Evolutionary conservation across 2,113 vertebrate genomes (phyloP).

Genomic region (Parotia lawesii): DNA sequence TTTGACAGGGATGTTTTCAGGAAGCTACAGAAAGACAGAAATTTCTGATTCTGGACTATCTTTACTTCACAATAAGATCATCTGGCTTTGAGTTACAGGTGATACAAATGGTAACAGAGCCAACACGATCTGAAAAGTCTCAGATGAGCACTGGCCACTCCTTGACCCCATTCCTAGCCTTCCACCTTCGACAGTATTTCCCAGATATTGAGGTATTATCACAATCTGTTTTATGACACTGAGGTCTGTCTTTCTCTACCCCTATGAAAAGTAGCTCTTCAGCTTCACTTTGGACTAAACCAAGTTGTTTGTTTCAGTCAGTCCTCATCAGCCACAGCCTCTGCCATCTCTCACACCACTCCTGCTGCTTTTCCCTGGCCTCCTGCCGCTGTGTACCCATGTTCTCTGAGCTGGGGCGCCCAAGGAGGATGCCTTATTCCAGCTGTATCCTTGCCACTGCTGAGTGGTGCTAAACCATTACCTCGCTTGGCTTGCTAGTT

Average conservation of each 20-base stretch:
- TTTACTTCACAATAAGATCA: not conserved
- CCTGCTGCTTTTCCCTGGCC: not conserved
- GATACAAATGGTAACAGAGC: not conserved
- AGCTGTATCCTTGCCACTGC: not conserved
- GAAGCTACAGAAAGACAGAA: not conserved
- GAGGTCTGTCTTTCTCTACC: not conserved
- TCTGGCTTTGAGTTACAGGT: not conserved
- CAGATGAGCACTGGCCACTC: not conserved
- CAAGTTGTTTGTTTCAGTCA: not conserved
- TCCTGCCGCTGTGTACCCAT: not conserved
- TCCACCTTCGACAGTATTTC: not conserved
- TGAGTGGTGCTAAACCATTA: not conserved
- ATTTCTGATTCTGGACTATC: not conserved
- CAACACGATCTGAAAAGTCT: not conserved
- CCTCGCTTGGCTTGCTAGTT: not conserved
- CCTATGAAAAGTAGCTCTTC: not conserved
- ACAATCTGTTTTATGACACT: not conserved
- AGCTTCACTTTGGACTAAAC: not conserved
- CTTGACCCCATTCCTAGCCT: not conserved
- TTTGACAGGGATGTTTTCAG: not conserved
- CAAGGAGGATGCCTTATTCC: not conserved
- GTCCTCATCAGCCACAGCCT: not conserved
- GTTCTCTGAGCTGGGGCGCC: not conserved
- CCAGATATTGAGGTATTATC: not conserved
- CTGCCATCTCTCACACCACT: fast-evolving